Evolutionary conservation across 1,140 invertebrate genomes (phyloP), one percentile per base, ranked within the genome.

Genomic region (Drosophila lowei): DNA sequence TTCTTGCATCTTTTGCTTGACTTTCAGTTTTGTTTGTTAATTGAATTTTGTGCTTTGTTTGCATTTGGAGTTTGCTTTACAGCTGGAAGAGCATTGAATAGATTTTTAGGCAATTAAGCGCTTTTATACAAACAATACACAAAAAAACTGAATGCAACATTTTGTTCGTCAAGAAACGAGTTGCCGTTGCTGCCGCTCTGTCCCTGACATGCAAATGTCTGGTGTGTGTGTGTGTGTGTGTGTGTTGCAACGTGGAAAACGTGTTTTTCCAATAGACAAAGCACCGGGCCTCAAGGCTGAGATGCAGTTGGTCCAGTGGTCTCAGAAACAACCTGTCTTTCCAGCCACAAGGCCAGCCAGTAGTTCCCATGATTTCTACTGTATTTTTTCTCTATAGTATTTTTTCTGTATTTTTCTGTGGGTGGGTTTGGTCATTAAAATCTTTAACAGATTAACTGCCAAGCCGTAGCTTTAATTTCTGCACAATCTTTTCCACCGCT

Each of bases 31-130:
- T 44, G 50, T 56, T 65, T 70, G 34, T 68, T 70, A 68, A 57
- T 68, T 68, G 47, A 68, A 68, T 70, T 70, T 38, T 38, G 34
- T 38, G 66, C 52, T 44, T 47, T 34, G 61, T 63, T 53, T 63
- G 61, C 61, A 62, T 62, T 62, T 54, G 0, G 23, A 5, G 4
- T 25, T 25, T 5, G 16, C n/a, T 53, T 49, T 16, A 13, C 38
- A 38, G 28, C 38, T 56, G 25, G 18, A 46, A 53, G 47, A 53
- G 52, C 64, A 68, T 68, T 57, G 66, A 68, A 70, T 34, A 47
- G 64, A 57, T 64, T 70, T 70, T 70, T 34, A 34, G 34, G 64
- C 66, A 68, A 70, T 65, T 70, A 70, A 70, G 66, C 66, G 66
- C 44, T 70, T 70, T 68, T 68, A 38, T 4, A 13, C 66, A 68